Base-by-base conservation (phyloP, 2,888 invertebrate species). In the Fragum fragum region DNA sequence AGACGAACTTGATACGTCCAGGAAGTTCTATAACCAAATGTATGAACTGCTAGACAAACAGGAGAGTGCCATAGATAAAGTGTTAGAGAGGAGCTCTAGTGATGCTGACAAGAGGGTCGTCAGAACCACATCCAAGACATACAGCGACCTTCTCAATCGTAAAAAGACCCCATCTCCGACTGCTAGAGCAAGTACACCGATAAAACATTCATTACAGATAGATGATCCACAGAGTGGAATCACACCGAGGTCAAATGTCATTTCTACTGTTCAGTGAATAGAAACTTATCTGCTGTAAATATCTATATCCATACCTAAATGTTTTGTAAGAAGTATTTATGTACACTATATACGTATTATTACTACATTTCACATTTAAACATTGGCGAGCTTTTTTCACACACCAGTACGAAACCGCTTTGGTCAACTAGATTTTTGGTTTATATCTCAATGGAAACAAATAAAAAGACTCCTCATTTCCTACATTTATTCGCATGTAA, bases 201-300 rank as follows among this genome's bases (percentile, higher is more conserved):
- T 81, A 16, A 77, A 77, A 39, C 81, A 81, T 42, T 26, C 21
- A 3, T 23, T 81, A 3, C 39, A 71, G 36, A 57, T 81, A 3
- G 57, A 63, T 21, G 74, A 77, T 21, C 66, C 71, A 0, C 72
- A 77, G 16, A 53, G 26, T 36, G 52, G 66, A 9, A 47, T 29
- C 11, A 81, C 77, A 16, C 81, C 81, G 3, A 59, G 77, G 59
- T 78, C 81, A 9, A 77, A 68, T 47, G 29, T 18, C 16, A 63
- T 81, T 28, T 42, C 81, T 14, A 81, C 77, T 9, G 77, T 81
- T 18, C 81, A 81, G 39, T 81, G 52, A 55, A 63, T 42, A n/a
- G n/a, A n/a, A n/a, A n/a, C n/a, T n/a, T n/a, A n/a, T n/a, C n/a
- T n/a, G n/a, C n/a, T n/a, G n/a, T n/a, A n/a, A n/a, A n/a, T n/a